Evolutionary conservation across 2,797 vertebrate species (phyloP), one percentile per base, ranked within the genome.

Genomic region (Poliocrania exsul): DNA sequence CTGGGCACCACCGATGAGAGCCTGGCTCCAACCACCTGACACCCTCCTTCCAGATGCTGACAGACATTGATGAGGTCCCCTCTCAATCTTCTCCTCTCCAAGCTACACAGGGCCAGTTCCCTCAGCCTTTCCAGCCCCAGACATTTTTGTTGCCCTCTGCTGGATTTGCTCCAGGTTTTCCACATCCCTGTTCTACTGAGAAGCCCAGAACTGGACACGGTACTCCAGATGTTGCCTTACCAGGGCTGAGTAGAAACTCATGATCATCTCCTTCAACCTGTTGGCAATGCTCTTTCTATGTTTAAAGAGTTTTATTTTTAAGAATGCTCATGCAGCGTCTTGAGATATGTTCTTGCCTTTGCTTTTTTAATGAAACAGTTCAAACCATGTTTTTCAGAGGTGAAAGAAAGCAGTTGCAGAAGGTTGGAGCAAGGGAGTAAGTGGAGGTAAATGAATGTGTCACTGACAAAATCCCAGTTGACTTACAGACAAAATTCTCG

Each of bases 11-110:
- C 17, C 2, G 4, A 47, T 18, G 12, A 60, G 54, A 54, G 17
- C 21, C 54, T 31, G 31, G 12, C 40, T 37, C 15, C 31, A 14
- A 20, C 25, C 21, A 60, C 17, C 16, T 18, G 33, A 26, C 17
- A 31, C 5, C 4, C 17, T 23, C 10, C 25, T 29, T n/a, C 47
- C 17, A 16, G 26, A 67, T 8, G 47, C 51, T 47, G 5, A 8
- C 16, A 14, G 40, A 40, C 40, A 42, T 20, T 0, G 0, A 42
- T 40, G 40, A 25, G 5, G 47, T 31, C 21, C 17, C 7, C 15
- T 19, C 7, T 61, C 47, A 49, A 4, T 28, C 33, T 46, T 71
- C 23, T 56, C 35, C 42, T 42, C 31, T 69, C 18, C 13, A 24
- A 28, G 10, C 26, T 42, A 42, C 61, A 28, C 9, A 54, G 5